Base-by-base conservation (phyloP, 2,113 vertebrate genomes). In the Crotophaga sulcirostris region DNA sequence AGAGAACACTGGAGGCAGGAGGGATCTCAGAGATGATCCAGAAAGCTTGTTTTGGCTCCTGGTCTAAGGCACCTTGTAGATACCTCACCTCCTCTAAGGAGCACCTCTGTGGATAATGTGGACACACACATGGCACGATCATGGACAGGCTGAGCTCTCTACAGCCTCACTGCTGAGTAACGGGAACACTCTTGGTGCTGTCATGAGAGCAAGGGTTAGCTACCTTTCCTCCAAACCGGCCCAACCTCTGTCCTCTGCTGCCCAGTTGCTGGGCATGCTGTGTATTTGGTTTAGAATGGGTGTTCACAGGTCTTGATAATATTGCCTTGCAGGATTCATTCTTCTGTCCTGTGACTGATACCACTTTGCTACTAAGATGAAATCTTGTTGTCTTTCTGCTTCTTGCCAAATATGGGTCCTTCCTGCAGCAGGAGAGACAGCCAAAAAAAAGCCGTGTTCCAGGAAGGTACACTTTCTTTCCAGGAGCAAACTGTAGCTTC, bases 91-190 rank as follows among this genome's bases (percentile, higher is more conserved):
- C 23, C 34, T 74, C 51, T 34, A 36, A 64, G 20, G 9, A 80
- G 52, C 24, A 44, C 21, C 33, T 68, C 16, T 59, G 52, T 4
- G 1, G 47, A 40, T 8, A 5, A 26, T 33, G 25, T 28, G 63
- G 26, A 26, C 28, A 36, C 4, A 1, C 60, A 59, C 19, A 4
- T 33, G 33, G n/a, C 40, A 33, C 0, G 2, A 33, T 17, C 2
- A 3, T 16, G 47, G 24, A 26, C 44, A 4, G 1, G 45, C 31
- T 74, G 55, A 40, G 18, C 25, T 64, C 29, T 70, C 54, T 11
- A 28, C 59, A 84, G 6, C 16, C 26, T 45, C 34, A 19, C 44
- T 42, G 52, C 52, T 64, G 21, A 79, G 72, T 54, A 80, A 62
- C 1, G 5, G 38, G 40, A 73, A 13, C 6, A 2, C 13, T 42